Evolutionary conservation across 2,113 vertebrate species (phyloP), one percentile per base, ranked within the genome.

Genomic region (Neogobius melanostomus): DNA sequence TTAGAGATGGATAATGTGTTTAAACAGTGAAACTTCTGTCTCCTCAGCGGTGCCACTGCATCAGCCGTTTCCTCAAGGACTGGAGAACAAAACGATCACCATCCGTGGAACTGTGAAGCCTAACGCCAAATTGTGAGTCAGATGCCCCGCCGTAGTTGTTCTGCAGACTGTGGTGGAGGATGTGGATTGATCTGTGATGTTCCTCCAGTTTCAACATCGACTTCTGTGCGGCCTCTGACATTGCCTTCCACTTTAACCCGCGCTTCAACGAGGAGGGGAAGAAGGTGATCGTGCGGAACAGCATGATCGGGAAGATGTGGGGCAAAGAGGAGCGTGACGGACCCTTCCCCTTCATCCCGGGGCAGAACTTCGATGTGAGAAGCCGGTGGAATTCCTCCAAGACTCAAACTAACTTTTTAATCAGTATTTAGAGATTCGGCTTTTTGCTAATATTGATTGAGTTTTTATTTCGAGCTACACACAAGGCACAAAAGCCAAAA

Each of bases 181-280:
- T 2, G 12, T 50, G 2, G 21, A 21, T 21, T 50, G 1, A 28
- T 6, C 7, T 52, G 3, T 76, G 47, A 28, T 66, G 14, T 50
- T 2, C 57, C 16, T 11, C n/a, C 74, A 90, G 89, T 81, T 1
- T 90, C 72, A 69, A 63, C 0, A 1, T 90, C 66, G 61, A 90
- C 53, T 0, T 90, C 15, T 0, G 0, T 0, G 5, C 66, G 2
- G 0, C 0, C 0, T 0, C 0, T 0, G 82, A 87, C 36, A 0
- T 89, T 3, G 84, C 53, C 4, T 87, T 90, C 64, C 89, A 90
- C 76, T 81, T 90, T 42, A 88, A 89, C 73, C 78, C 82, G 45
- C 85, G 89, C 11, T 90, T 90, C 67, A 87, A 88, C 0, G 89
- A 90, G 4, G 0, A 0, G 0, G 84, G 87, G 21, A 49, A 0